Conservation (phyloP, 2,797 vertebrate species). For the Hoplostethus atlanticus region DNA sequence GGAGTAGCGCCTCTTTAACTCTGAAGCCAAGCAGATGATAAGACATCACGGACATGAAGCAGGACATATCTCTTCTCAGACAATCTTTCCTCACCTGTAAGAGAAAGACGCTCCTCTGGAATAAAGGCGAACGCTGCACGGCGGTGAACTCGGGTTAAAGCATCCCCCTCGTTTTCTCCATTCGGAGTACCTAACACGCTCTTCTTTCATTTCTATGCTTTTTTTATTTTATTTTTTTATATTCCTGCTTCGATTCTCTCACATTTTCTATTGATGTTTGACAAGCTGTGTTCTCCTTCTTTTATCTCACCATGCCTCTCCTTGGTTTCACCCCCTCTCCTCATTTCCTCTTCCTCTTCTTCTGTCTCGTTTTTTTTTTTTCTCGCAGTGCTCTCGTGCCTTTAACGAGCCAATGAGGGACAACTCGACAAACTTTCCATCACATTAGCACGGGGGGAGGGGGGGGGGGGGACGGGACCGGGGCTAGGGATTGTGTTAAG, state of each 20-base stretch:
- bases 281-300: slow-evolving; percentile 13
- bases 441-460: slow-evolving; percentile 61
- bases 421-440: slow-evolving; percentile 65
- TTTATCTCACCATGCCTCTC: slow-evolving; percentile 19
- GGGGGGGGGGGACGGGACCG: not conserved
- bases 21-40: slow-evolving; percentile 3
- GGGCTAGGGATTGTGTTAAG: slow-evolving; percentile 66
- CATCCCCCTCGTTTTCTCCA: not conserved
- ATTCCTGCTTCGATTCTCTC: slow-evolving; percentile 14
- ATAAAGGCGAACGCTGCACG: not conserved
- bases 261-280: slow-evolving; percentile 27
- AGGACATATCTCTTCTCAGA: slow-evolving; percentile 15
- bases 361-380: slow-evolving; percentile 12
- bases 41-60: slow-evolving; percentile 14
- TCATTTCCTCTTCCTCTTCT: slow-evolving; percentile 15
- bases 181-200: not conserved
- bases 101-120: not conserved
- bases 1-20: slow-evolving; percentile 29
- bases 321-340: not conserved
- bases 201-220: not conserved
- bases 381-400: slow-evolving; percentile 27
- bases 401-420: slow-evolving; percentile 72
- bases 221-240: not conserved
- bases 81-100: not conserved
- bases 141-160: slow-evolving; percentile 2